These are phyloP conservation scores for Lasioglossum zephyrum DNA, from an alignment of 2,888 invertebrate genomes.

Conservation along the genomic window DNA sequence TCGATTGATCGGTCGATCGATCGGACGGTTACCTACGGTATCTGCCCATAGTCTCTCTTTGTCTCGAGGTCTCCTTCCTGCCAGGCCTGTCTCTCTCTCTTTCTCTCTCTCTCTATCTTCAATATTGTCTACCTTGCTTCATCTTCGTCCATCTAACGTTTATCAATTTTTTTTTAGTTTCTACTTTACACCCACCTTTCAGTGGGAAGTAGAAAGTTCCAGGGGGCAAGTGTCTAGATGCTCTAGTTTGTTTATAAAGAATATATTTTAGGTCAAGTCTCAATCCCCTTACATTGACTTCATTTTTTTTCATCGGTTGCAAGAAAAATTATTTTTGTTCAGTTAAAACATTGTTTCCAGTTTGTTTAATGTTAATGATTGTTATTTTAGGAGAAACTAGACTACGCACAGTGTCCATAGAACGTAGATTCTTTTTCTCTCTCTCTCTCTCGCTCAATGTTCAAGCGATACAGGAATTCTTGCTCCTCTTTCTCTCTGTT, in stretches of 20 bases:
- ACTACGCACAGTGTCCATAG: not conserved
- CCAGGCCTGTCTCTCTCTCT: constrained; percentile 43
- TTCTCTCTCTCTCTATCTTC: constrained; percentile 42
- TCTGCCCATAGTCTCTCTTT: constrained; percentile 67
- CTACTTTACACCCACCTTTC: not conserved
- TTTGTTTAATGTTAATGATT: not conserved
- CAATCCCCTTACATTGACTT: not conserved
- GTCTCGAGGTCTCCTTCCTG: constrained; percentile 44
- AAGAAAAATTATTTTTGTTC: not conserved
- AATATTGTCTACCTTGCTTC: constrained; percentile 9
- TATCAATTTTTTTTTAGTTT: not conserved
- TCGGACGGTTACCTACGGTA: constrained; percentile 72
- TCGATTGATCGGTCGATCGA: constrained; percentile 72
- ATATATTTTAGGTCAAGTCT: not conserved
- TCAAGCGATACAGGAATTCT: not conserved
- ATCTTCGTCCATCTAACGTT: constrained; percentile 29
- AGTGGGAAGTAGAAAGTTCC: not conserved
- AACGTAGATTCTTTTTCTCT: not conserved
- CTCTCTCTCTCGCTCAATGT: not conserved
- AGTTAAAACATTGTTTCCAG: not conserved
- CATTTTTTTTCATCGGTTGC: not conserved
- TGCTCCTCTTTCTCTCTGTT: not conserved
- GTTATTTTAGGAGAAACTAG: not conserved
- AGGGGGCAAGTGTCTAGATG: not conserved
- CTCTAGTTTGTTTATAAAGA: not conserved